These are phyloP conservation scores for Limnephilus auricula DNA, from an alignment of 2,888 invertebrate genomes.

Conservation along the genomic window DNA sequence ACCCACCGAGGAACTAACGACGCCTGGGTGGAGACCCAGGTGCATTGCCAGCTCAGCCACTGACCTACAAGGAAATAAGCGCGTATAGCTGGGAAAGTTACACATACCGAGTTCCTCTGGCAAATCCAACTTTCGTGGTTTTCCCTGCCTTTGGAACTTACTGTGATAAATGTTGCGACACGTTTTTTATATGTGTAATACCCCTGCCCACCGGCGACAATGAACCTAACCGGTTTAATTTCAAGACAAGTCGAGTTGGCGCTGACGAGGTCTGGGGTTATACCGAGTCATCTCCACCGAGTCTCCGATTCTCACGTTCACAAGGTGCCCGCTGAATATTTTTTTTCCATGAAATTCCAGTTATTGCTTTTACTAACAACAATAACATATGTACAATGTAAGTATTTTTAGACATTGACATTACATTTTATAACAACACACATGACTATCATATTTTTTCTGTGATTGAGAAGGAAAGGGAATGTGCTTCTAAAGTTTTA, in stretches of 20 bases:
- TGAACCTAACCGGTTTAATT: neutral
- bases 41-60: too few relatives aligned
- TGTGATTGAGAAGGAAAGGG: too few relatives aligned
- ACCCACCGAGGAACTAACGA: too few relatives aligned
- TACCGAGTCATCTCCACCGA: neutral
- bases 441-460: too few relatives aligned
- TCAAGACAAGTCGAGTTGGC: neutral
- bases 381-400: too few relatives aligned
- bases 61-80: neutral
- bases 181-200: neutral
- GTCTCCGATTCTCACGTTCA: neutral
- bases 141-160: neutral
- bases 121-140: neutral
- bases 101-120: neutral
- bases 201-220: neutral
- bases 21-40: too few relatives aligned
- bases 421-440: too few relatives aligned
- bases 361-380: neutral
- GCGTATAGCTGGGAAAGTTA: neutral
- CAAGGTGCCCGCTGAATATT: neutral
- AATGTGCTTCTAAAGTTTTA: too few relatives aligned
- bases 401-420: too few relatives aligned
- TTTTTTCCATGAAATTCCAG: neutral
- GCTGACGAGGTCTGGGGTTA: neutral
- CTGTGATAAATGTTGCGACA: neutral